Percentiles rank a stretch among this genome's conserved stretches.
These are phyloP conservation scores for Bombyx mori DNA, from an alignment of 1,140 invertebrate genomes.

Conservation along the genomic window DNA sequence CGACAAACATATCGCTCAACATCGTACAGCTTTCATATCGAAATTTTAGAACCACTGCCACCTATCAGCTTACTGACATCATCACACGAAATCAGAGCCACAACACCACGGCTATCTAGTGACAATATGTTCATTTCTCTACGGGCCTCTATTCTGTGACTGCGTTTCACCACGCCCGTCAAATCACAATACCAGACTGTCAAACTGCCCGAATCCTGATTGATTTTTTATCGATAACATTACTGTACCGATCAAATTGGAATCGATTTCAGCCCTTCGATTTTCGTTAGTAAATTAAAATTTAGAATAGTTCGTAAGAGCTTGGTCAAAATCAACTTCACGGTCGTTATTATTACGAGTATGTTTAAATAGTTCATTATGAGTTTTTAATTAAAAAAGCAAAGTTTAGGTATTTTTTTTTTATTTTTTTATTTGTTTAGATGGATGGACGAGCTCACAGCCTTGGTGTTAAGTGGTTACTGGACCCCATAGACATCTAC, in stretches of 20 bases:
- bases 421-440: too few relatives aligned
- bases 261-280: slow-evolving; percentile 29
- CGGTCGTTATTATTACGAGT: too few relatives aligned
- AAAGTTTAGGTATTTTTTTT: too few relatives aligned
- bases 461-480: too few relatives aligned
- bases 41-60: slow-evolving; percentile 31
- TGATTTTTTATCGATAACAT: slow-evolving; percentile 56
- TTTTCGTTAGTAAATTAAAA: slow-evolving; percentile 4
- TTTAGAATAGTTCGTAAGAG: not conserved
- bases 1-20: too few relatives aligned
- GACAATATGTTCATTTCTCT: slow-evolving; percentile 49
- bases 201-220: slow-evolving; percentile 53
- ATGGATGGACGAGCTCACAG: too few relatives aligned
- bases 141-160: slow-evolving; percentile 45
- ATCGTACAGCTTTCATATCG: too few relatives aligned
- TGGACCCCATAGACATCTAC: too few relatives aligned
- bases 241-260: slow-evolving; percentile 41
- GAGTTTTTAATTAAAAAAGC: too few relatives aligned
- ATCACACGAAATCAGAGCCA: slow-evolving; percentile 22
- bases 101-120: slow-evolving; percentile 42
- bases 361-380: too few relatives aligned
- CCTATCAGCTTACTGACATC: slow-evolving; percentile 21
- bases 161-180: slow-evolving; percentile 54
- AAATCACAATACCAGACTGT: slow-evolving; percentile 47
- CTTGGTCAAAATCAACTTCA: too few relatives aligned